Percentiles rank a stretch among this genome's conserved stretches.
phyloP scores from a whole-genome alignment of 2,113 vertebrate species.

The Pycnonotus jocosus region DNA sequence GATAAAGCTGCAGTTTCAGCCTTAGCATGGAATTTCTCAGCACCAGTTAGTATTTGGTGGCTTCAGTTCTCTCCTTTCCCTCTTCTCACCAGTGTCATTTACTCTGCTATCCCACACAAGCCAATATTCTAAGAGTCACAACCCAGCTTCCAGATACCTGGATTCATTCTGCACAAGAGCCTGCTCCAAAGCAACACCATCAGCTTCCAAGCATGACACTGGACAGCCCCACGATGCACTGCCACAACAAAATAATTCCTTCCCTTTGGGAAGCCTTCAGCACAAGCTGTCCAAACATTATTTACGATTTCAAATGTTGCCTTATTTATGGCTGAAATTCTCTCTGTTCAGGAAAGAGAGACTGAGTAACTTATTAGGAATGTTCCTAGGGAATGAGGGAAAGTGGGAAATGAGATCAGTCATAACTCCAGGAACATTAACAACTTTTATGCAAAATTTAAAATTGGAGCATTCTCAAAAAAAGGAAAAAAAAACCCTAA shows the following conservation, averaged over 20 bases:
- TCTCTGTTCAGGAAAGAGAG: background rate
- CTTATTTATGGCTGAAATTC: slow-evolving; percentile 37
- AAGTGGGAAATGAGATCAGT: slow-evolving; percentile 23
- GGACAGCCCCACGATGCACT: background rate
- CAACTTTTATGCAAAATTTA: background rate
- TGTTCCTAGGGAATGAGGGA: background rate
- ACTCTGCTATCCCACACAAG: background rate
- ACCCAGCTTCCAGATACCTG: background rate
- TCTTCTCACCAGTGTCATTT: background rate
- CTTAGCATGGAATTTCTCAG: background rate
- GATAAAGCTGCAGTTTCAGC: background rate
- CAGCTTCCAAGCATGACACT: background rate
- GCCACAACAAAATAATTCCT: background rate
- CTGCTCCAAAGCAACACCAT: background rate
- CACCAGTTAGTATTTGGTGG: background rate
- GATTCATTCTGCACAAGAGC: background rate
- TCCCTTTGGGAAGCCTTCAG: background rate
- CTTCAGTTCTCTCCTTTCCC: background rate
- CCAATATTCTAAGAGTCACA: background rate
- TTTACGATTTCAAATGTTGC: background rate
- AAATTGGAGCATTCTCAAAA: background rate
- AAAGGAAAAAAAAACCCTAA: background rate
- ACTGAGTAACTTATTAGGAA: slow-evolving; percentile 30
- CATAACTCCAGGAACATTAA: background rate
- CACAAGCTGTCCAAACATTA: slow-evolving; percentile 8